These are phyloP conservation scores for Ascidia mentula DNA, from an alignment of 23 tunicate genomes.

Conservation along the genomic window DNA sequence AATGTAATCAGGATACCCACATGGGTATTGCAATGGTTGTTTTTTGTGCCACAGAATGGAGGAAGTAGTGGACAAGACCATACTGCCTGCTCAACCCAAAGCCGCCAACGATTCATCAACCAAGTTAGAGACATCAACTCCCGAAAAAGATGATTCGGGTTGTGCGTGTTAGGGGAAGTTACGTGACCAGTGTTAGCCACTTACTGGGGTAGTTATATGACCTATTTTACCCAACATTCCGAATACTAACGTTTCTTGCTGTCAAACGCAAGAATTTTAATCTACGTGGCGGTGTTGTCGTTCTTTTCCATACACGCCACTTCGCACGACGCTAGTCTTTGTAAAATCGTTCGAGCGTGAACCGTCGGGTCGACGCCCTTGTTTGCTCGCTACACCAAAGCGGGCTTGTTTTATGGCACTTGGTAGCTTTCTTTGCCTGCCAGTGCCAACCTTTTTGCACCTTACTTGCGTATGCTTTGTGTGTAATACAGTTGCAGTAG, in stretches of 20 bases:
- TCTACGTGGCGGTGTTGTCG: too few relatives aligned
- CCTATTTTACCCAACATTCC: neutral
- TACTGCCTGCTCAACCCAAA: conserved; percentile 66
- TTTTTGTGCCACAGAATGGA: conserved; percentile 48
- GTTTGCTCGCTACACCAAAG: neutral
- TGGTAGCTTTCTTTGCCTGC: too few relatives aligned
- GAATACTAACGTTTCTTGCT: neutral
- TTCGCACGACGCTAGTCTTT: neutral
- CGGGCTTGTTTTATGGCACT: too few relatives aligned
- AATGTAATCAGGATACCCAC: too few relatives aligned
- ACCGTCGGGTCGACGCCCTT: neutral
- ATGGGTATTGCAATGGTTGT: neutral
- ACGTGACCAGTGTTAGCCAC: neutral
- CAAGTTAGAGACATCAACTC: conserved; percentile 10
- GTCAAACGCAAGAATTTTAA: neutral
- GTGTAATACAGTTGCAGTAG: too few relatives aligned
- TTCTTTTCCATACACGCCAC: too few relatives aligned
- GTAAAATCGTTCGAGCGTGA: conserved; percentile 9
- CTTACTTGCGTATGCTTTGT: too few relatives aligned
- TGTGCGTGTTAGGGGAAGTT: conserved; percentile 49
- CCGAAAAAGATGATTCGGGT: conserved; percentile 29
- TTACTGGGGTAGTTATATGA: neutral
- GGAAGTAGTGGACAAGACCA: conserved; percentile 80
- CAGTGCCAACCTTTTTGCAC: too few relatives aligned
- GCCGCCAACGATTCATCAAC: conserved; percentile 13